Evolutionary conservation across 2,113 vertebrate species (phyloP), one percentile per base, ranked within the genome.

Genomic region (Dicaeum eximium): DNA sequence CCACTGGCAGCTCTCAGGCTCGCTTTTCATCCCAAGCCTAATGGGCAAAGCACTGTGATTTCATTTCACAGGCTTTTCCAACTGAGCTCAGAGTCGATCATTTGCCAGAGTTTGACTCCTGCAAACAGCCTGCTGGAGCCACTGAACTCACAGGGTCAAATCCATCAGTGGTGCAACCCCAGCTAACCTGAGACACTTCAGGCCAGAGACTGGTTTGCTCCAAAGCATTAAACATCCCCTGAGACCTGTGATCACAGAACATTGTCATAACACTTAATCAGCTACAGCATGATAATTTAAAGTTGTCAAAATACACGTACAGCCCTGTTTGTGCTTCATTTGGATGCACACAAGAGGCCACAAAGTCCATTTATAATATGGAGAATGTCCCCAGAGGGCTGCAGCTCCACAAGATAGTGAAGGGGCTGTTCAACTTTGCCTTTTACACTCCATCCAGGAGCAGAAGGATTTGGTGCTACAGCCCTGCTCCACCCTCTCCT

Each of bases 61-160:
- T 97, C 93, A 93, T 96, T 96, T 96, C 92, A 95, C 35, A 17
- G 93, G 80, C 90, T 80, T 81, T 95, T 97, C 97, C 96, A 97
- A 44, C 92, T 95, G 92, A 97, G 93, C 93, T 96, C 92, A 96
- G 93, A 95, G 91, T 66, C 73, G 7, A 89, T 88, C 77, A 66
- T 13, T 92, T 93, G 91, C 94, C 96, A 96, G 95, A 37, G 73
- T 13, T 20, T 82, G 80, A 92, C 81, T 96, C 91, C 80, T 66
- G 66, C 87, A 92, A 94, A 90, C 92, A 97, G 95, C 85, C 92
- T 95, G 81, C 67, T 23, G 65, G 93, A 95, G 92, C 91, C 58
- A 0, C 81, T 80, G 84, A 96, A 96, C 87, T 94, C 87, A 60
- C 8, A 33, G 79, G 71, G 89, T 91, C 95, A 96, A 78, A 94